Evolutionary conservation across 2,797 vertebrate species (phyloP), one percentile per base, ranked within the genome.

Genomic region (Cheirogaleus major): DNA sequence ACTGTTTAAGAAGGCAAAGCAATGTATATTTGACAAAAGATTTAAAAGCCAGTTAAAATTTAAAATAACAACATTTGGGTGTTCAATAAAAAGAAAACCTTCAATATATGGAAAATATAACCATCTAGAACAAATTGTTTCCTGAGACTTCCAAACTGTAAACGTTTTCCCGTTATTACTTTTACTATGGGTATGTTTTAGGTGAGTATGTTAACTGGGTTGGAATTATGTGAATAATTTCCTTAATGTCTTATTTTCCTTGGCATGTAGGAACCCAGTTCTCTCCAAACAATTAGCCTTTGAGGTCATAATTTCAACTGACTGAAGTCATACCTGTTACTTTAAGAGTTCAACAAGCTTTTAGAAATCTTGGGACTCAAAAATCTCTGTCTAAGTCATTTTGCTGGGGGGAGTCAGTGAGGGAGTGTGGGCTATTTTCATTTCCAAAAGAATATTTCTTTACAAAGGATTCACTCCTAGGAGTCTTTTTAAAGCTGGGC

Each of bases 241-340:
- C 61, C 63, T 94, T 93, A 89, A 93, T 63, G 57, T 96, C 55
- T 95, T 96, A 91, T 96, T 97, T 97, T 89, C 7, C 35, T 96
- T 97, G 91, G 90, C 50, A 55, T 70, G 3, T 76, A 57, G 69
- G 27, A 55, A 82, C 5, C 13, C 22, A 67, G 45, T 76, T 96
- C 83, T 95, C 78, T 86, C 63, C 48, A 95, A 91, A 91, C 38
- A n/a, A 91, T 55, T 87, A 83, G 91, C 30, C 80, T 87, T 89
- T 84, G 82, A 93, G 79, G 57, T 91, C 92, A 52, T 92, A 96
- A 95, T 87, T 97, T 97, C 86, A 93, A 70, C 41, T 32, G 70
- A 83, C 79, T 97, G 65, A 73, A 87, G 79, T 91, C 89, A 94
- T 91, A 96, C 91, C 72, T 97, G 86, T 93, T 97, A 91, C 83